A percentile compares a stretch with the other conserved stretches of the same genome.
Evolutionary conservation across 2,797 vertebrate genomes (phyloP).

Genomic region (Hyperoplus immaculatus): DNA sequence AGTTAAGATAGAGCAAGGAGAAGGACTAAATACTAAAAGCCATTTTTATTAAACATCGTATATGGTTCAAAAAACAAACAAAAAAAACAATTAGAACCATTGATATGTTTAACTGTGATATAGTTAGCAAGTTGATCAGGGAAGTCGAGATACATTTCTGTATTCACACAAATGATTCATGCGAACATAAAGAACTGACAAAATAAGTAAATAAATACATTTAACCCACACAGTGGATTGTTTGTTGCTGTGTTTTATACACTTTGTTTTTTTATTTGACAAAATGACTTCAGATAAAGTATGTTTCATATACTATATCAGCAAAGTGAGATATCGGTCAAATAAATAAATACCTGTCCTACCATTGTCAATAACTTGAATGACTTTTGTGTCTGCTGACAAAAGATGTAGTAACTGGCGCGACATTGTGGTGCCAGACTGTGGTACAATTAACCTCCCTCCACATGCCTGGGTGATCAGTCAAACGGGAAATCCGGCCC

Average conservation of each 20-base stretch:
- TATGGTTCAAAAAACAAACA: neutral
- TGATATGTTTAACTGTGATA: neutral
- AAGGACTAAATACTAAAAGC: too few relatives aligned
- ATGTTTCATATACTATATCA: neutral
- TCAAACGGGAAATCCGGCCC: neutral
- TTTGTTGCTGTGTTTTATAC: neutral
- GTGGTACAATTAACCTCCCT: neutral
- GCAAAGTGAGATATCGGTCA: neutral
- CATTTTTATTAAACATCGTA: neutral
- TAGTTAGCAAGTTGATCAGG: neutral
- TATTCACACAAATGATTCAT: neutral
- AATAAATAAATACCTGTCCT: neutral
- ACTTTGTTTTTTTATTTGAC: neutral
- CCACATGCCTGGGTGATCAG: constrained; percentile 17
- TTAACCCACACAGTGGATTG: neutral
- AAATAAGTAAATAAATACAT: neutral
- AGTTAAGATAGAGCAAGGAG: too few relatives aligned
- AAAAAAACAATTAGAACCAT: neutral
- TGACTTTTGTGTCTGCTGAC: neutral
- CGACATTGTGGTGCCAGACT: constrained; percentile 25
- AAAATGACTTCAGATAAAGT: neutral
- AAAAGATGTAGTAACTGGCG: constrained; percentile 3
- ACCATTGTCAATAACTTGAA: neutral
- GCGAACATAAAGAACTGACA: neutral
- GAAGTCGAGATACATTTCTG: neutral